phyloP scores from a whole-genome alignment of 1,140 invertebrate genomes.

The Ganaspis sp. region DNA sequence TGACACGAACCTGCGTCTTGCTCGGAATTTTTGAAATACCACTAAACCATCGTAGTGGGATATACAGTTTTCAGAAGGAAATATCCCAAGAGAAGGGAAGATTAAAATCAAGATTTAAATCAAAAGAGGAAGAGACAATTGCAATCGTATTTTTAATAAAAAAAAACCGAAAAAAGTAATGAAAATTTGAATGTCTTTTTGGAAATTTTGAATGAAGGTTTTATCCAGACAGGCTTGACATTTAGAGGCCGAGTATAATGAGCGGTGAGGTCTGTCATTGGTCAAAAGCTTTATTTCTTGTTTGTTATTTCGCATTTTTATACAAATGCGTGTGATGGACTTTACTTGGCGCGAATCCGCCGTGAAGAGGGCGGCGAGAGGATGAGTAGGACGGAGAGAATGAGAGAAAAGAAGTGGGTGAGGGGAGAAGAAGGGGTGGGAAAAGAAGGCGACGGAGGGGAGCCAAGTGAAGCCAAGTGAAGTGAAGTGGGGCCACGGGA shows the following conservation, averaged over 20 bases:
- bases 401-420: constrained; percentile 33
- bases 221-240: background rate
- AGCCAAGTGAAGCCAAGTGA: constrained; percentile 59
- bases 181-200: background rate
- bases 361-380: constrained; percentile 19
- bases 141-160: background rate
- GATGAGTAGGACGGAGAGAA: constrained; percentile 33
- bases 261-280: constrained; percentile 2
- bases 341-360: constrained; percentile 34
- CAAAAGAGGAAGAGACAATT: background rate
- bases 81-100: background rate
- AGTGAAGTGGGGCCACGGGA: constrained; percentile 67
- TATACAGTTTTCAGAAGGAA: background rate
- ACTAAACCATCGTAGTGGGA: background rate
- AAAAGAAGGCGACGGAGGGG: constrained; percentile 38
- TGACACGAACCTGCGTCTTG: constrained; percentile 18
- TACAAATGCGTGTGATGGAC: constrained; percentile 30
- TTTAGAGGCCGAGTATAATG: constrained; percentile 4
- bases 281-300: constrained; percentile 12
- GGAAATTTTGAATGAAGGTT: background rate
- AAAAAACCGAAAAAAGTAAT: background rate
- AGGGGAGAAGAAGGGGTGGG: constrained; percentile 45
- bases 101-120: background rate
- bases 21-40: constrained; percentile 14
- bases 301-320: constrained; percentile 22